Conservation (phyloP, 2,113 vertebrate genomes). For the Nibea albiflora region DNA sequence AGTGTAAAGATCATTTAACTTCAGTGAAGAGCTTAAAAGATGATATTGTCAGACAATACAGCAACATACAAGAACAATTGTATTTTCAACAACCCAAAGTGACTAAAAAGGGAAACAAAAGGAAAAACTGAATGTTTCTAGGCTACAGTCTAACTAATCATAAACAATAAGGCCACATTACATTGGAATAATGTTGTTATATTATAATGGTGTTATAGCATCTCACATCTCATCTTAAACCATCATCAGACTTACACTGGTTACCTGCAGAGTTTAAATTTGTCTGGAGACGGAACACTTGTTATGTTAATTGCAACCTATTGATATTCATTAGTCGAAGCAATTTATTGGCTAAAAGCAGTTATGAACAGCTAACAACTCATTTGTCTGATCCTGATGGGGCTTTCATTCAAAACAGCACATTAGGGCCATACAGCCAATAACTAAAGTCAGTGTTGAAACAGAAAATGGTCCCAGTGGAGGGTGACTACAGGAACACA, state of each 20-base stretch:
- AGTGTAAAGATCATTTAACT: too few relatives aligned
- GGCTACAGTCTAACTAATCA: neutral
- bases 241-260: neutral
- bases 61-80: too few relatives aligned
- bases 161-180: neutral
- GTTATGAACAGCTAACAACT: neutral
- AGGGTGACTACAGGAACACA: neutral
- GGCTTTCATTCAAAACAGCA: neutral
- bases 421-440: neutral
- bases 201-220: neutral
- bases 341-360: neutral
- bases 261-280: neutral
- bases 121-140: neutral
- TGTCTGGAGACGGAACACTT: neutral
- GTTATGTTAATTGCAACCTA: neutral
- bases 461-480: neutral
- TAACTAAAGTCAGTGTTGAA: neutral
- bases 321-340: neutral
- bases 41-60: too few relatives aligned
- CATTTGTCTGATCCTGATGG: neutral
- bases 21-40: too few relatives aligned
- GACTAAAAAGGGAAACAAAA: neutral
- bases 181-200: neutral
- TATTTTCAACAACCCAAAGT: too few relatives aligned
- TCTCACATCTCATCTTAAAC: neutral